These are phyloP conservation scores for Anastrepha ludens DNA, from an alignment of 1,140 invertebrate species.

Conservation along the genomic window DNA sequence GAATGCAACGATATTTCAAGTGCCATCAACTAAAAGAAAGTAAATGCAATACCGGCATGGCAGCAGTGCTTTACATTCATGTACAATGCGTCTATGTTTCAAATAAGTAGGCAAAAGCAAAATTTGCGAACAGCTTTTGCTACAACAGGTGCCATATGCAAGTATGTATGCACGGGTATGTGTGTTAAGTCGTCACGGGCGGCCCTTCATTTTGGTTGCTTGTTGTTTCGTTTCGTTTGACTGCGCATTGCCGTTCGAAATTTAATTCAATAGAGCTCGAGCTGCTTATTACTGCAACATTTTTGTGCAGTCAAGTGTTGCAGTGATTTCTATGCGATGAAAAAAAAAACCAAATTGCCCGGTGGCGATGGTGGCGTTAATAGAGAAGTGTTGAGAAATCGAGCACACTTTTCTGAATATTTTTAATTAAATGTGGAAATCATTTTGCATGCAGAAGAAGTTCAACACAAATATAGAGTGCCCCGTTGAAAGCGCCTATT, in stretches of 20 bases:
- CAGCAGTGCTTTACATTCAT: not conserved
- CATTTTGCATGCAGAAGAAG: not conserved
- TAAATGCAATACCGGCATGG: constrained; percentile 40
- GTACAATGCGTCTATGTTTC: not conserved
- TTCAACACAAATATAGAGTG: no score
- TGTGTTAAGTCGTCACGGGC: not conserved
- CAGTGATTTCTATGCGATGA: constrained; percentile 28
- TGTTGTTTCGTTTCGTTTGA: constrained; percentile 15
- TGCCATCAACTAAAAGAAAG: constrained; percentile 36
- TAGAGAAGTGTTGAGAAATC: not conserved
- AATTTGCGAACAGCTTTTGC: not conserved
- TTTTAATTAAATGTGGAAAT: constrained; percentile 4
- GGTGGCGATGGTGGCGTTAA: not conserved
- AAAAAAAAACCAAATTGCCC: not conserved
- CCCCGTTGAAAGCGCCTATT: no score
- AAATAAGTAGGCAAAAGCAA: not conserved
- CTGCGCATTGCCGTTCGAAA: constrained; percentile 28
- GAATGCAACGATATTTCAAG: not conserved
- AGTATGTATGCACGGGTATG: not conserved
- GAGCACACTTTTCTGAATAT: constrained; percentile 32
- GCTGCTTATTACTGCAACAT: constrained; percentile 21
- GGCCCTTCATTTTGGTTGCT: constrained; percentile 33
- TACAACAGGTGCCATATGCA: constrained; percentile 12
- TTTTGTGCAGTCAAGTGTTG: constrained; percentile 47
- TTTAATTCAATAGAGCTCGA: not conserved